Evolutionary conservation across 2,888 invertebrate species (phyloP).

Genomic region (Macrostomum cliftonense): DNA sequence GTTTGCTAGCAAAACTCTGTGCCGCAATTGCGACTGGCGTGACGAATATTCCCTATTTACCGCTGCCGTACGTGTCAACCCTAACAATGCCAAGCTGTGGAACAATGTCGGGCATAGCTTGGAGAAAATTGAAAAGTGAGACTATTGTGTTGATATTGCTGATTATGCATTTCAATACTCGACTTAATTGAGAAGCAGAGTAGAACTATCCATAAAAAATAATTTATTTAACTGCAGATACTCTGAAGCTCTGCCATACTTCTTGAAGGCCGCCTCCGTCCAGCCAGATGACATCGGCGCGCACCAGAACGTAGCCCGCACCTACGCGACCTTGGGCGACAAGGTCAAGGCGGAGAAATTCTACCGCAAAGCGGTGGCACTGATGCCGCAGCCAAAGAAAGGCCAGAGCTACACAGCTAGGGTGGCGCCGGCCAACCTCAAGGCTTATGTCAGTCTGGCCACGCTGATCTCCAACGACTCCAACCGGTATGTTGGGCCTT

Average conservation of each 20-base stretch:
- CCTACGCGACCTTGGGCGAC: conserved; percentile 71
- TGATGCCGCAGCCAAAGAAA: conserved; percentile 23
- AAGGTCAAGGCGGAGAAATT: conserved; percentile 76
- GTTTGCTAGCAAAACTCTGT: neutral
- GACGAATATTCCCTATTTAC: conserved; percentile 80
- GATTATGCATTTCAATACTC: neutral
- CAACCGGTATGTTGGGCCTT: neutral
- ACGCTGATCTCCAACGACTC: conserved; percentile 72
- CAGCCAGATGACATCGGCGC: conserved; percentile 90
- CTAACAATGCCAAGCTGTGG: conserved; percentile 77
- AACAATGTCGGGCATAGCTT: conserved; percentile 91
- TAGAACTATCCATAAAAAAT: too few relatives aligned
- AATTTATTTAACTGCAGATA: neutral
- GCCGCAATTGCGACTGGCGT: conserved; percentile 43
- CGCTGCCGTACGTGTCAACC: conserved; percentile 63
- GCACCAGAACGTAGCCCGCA: conserved; percentile 85
- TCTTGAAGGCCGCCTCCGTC: conserved; percentile 39
- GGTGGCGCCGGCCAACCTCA: conserved; percentile 81
- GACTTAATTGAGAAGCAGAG: too few relatives aligned
- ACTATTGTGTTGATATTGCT: too few relatives aligned
- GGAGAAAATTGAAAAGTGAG: conserved; percentile 40
- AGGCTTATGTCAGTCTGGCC: conserved; percentile 81
- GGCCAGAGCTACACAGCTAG: conserved; percentile 84
- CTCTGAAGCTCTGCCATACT: neutral
- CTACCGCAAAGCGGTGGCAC: conserved; percentile 50